Conservation (phyloP, 2,797 vertebrate genomes). For the Pterois miles region DNA sequence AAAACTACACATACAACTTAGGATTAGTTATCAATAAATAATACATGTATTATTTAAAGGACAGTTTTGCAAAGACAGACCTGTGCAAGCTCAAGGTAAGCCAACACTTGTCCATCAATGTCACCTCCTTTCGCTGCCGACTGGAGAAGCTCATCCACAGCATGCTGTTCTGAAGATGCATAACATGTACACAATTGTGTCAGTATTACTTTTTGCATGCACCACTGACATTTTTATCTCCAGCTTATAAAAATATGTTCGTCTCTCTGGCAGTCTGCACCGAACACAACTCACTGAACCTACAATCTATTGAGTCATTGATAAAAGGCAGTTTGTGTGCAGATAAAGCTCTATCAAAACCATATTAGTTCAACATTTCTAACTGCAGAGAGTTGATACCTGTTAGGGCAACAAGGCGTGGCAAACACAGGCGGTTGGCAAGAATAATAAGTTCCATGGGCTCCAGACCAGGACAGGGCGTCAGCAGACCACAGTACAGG, state of each 20-base stretch:
- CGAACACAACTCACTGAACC: not conserved
- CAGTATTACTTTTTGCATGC: constrained; percentile 8
- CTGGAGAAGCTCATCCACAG: constrained; percentile 88
- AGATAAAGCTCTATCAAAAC: not conserved
- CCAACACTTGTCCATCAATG: constrained; percentile 90
- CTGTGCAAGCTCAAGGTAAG: constrained; percentile 92
- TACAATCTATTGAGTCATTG: not conserved
- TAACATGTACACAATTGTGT: constrained; percentile 14
- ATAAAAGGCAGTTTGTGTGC: not conserved
- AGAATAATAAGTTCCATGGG: constrained; percentile 89
- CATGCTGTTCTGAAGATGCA: constrained; percentile 85
- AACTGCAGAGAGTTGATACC: constrained; percentile 73
- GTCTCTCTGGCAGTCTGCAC: no score
- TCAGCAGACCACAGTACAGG: constrained; percentile 89
- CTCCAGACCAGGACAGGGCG: constrained; percentile 84
- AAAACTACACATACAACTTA: not conserved
- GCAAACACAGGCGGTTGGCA: constrained; percentile 91
- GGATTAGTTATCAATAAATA: not conserved
- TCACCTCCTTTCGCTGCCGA: constrained; percentile 85
- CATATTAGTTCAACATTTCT: not conserved
- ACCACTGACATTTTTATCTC: not conserved
- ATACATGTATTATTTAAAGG: not conserved
- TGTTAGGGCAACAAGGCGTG: constrained; percentile 89
- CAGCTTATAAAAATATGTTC: not conserved
- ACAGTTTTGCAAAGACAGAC: constrained; percentile 61